Percentiles rank a stretch among this genome's conserved stretches.
phyloP scores from a whole-genome alignment of 2,113 vertebrate genomes.

The Vidua macroura region DNA sequence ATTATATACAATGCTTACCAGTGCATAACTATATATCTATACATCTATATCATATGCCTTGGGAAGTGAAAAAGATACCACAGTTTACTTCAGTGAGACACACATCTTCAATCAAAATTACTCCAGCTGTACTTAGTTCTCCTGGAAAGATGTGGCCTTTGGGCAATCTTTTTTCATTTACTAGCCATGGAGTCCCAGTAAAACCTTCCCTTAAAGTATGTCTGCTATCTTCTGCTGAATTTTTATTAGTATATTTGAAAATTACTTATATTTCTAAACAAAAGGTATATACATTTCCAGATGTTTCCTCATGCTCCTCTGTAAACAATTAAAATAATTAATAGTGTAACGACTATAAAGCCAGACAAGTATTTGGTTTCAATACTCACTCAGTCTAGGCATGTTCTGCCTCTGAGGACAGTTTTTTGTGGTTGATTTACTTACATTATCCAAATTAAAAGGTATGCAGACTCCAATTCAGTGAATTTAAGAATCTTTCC shows the following conservation, averaged over 20 bases:
- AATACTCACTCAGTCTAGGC: background rate
- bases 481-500: background rate
- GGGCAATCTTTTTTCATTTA: background rate
- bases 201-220: background rate
- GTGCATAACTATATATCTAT: background rate
- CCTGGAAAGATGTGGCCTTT: background rate
- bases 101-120: background rate
- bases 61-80: background rate
- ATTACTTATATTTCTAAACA: background rate
- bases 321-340: slow-evolving; percentile 30
- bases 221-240: background rate
- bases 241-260: background rate
- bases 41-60: background rate
- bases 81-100: background rate
- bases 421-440: background rate
- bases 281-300: background rate
- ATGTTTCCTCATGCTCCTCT: background rate
- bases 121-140: background rate
- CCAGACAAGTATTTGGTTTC: slow-evolving; percentile 27
- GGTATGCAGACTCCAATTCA: background rate
- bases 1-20: background rate
- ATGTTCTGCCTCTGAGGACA: background rate
- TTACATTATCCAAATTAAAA: slow-evolving; percentile 9
- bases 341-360: background rate
- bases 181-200: background rate